A percentile compares a stretch with the other conserved stretches of the same genome.
Evolutionary conservation across 2,113 vertebrate genomes (phyloP).

Genomic region (Podarcis cretensis): DNA sequence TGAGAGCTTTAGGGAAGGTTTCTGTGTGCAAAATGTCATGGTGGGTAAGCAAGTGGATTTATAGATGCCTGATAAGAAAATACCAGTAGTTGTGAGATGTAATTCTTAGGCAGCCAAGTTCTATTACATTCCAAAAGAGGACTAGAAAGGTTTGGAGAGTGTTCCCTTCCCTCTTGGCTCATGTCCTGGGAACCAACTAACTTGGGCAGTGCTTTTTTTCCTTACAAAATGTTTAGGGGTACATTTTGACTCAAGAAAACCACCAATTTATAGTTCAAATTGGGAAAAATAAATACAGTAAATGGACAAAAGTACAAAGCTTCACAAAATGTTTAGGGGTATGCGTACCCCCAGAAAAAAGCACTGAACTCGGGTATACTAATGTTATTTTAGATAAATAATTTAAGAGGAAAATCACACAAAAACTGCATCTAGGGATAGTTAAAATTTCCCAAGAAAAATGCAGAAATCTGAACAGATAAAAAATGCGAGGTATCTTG

Average conservation of each 20-base stretch:
- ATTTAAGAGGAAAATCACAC: background rate
- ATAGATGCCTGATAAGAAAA: background rate
- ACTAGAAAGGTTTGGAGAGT: too few species aligned
- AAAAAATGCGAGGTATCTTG: background rate
- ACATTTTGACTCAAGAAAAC: too few species aligned
- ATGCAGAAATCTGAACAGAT: background rate
- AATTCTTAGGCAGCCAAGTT: background rate
- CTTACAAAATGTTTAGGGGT: too few species aligned
- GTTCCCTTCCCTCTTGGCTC: too few species aligned
- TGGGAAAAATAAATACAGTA: too few species aligned
- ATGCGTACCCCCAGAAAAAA: too few species aligned
- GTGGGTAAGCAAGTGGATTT: background rate
- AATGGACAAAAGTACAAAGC: too few species aligned
- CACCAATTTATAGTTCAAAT: too few species aligned
- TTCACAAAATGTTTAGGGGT: too few species aligned
- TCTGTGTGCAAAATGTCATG: too few species aligned
- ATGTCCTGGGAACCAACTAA: background rate
- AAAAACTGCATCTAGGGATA: background rate
- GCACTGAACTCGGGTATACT: background rate
- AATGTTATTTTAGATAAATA: background rate
- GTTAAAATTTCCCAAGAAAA: background rate
- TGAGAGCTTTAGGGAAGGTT: too few species aligned
- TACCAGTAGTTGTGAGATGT: background rate
- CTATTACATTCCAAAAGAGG: background rate
- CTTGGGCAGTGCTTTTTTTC: background rate